Evolutionary conservation across 2,888 invertebrate genomes (phyloP).

Genomic region (Melanostoma mellinum): DNA sequence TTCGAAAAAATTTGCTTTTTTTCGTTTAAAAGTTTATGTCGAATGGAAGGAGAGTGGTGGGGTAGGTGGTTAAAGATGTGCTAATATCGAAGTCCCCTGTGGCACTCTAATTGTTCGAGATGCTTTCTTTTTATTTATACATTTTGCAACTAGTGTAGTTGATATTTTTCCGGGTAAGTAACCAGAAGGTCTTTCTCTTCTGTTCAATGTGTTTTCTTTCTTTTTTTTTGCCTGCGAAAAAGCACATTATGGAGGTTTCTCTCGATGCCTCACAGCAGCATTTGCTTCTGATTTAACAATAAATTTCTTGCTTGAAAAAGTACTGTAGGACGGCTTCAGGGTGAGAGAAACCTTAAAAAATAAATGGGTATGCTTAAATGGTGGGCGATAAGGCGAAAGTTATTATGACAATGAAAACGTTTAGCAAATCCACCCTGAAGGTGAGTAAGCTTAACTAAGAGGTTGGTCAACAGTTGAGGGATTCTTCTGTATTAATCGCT

Average conservation of each 20-base stretch:
- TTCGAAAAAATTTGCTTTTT: conserved; percentile 2
- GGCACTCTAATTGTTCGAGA: not conserved
- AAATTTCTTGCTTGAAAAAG: not conserved
- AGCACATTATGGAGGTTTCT: not conserved
- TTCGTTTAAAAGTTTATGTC: not conserved
- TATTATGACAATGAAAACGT: conserved; percentile 17
- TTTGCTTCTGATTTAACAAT: not conserved
- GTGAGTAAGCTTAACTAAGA: not conserved
- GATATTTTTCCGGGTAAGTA: conserved; percentile 14
- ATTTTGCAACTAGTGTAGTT: conserved; percentile 19
- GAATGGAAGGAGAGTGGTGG: not conserved
- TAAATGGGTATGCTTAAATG: not conserved
- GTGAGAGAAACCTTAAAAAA: not conserved
- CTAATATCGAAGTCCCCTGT: conserved; percentile 5
- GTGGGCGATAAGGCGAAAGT: conserved; percentile 17
- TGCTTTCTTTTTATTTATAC: not conserved
- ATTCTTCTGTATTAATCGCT: not conserved
- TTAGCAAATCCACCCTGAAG: conserved; percentile 24
- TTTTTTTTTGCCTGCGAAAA: not conserved
- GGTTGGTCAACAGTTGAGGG: no score
- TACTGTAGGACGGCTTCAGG: not conserved
- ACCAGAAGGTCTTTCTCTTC: not conserved
- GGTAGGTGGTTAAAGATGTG: not conserved
- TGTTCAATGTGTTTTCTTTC: conserved; percentile 3
- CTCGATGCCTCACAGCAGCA: not conserved